Conservation (phyloP, 2,888 invertebrate genomes). For the Smittia aterrima region DNA sequence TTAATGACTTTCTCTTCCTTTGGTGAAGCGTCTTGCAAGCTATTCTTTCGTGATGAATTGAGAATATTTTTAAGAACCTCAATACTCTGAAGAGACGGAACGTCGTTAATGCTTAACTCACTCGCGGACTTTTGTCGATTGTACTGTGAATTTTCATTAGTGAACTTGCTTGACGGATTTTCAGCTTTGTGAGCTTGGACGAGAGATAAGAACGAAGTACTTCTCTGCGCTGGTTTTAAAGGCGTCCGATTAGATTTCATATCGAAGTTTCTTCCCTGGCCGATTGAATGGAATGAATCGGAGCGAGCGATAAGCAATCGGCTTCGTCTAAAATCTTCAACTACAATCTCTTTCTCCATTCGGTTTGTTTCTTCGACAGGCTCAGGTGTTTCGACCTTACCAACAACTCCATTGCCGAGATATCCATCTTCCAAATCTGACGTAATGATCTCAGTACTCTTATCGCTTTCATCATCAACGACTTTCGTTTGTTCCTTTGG, state of each 20-base stretch:
- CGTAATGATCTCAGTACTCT: conserved; percentile 42
- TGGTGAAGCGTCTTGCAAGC: conserved; percentile 17
- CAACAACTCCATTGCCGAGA: conserved; percentile 42
- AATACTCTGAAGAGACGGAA: conserved; percentile 52
- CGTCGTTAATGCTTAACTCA: conserved; percentile 53
- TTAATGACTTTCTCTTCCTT: background rate
- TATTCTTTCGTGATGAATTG: conserved; percentile 35
- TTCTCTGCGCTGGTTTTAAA: conserved; percentile 46
- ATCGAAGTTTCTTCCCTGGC: conserved; percentile 30
- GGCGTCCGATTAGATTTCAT: background rate
- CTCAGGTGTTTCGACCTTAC: background rate
- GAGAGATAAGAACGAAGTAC: conserved; percentile 51
- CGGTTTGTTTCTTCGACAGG: background rate
- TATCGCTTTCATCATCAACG: conserved; percentile 29
- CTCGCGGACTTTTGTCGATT: conserved; percentile 50
- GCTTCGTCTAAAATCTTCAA: conserved; percentile 28
- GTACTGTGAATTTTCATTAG: conserved; percentile 33
- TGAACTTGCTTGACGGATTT: conserved; percentile 44
- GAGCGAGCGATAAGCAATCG: conserved; percentile 46
- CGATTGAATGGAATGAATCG: conserved; percentile 51
- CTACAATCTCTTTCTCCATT: background rate
- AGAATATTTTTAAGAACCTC: conserved; percentile 50
- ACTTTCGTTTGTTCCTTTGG: background rate
- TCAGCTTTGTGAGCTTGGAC: conserved; percentile 44
- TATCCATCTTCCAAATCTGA: conserved; percentile 47